A percentile compares a stretch with the other conserved stretches of the same genome.
phyloP scores from a whole-genome alignment of 2,888 invertebrate genomes.

The Lutraria lutraria region DNA sequence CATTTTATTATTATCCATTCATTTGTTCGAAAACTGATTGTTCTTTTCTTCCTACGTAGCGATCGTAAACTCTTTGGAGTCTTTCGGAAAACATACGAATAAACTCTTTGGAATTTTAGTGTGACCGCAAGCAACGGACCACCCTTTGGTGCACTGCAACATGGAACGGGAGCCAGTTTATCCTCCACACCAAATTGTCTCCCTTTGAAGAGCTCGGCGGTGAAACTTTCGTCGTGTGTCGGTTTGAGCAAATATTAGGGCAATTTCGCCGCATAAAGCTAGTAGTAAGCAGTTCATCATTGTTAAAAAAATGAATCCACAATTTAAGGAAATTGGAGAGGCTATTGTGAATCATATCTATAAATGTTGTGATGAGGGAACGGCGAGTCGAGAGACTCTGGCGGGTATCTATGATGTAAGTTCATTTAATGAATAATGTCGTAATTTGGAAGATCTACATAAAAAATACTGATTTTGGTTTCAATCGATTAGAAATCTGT shows the following conservation, averaged over 20 bases:
- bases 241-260: too few relatives aligned
- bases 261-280: background rate
- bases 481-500: too few relatives aligned
- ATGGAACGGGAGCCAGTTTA: too few relatives aligned
- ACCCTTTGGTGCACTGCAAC: too few relatives aligned
- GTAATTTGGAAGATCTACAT: background rate
- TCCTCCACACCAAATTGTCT: background rate
- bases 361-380: conserved; percentile 18
- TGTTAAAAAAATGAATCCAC: conserved; percentile 19
- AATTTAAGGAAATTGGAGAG: conserved; percentile 32
- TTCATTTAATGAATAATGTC: background rate
- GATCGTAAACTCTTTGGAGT: too few relatives aligned
- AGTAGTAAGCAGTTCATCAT: background rate
- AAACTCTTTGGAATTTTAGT: too few relatives aligned
- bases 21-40: too few relatives aligned
- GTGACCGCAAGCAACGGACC: too few relatives aligned
- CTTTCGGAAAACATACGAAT: too few relatives aligned
- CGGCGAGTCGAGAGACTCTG: background rate
- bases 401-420: conserved; percentile 17
- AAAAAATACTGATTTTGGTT: too few relatives aligned
- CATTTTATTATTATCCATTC: too few relatives aligned
- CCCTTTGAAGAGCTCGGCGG: conserved; percentile 44
- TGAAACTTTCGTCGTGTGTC: conserved; percentile 3
- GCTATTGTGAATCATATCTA: conserved; percentile 29
- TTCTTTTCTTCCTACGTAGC: too few relatives aligned